These are phyloP conservation scores for Eulemur rufifrons DNA, from an alignment of 2,113 vertebrate species.

Conservation along the genomic window DNA sequence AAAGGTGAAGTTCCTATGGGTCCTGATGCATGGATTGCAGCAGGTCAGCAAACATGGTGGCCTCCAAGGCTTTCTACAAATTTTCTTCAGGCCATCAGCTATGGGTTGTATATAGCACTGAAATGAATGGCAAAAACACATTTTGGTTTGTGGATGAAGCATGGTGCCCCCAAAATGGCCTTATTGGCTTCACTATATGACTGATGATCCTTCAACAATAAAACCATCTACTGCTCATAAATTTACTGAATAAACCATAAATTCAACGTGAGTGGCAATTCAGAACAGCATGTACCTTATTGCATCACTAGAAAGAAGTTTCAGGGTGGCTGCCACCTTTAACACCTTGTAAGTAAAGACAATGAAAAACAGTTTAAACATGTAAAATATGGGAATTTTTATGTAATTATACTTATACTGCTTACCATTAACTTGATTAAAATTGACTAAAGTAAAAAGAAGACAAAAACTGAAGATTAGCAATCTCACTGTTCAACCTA, in stretches of 20 bases:
- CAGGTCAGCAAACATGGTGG: not conserved
- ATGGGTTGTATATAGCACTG: not conserved
- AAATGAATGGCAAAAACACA: not conserved
- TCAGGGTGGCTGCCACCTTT: slow-evolving; percentile 90
- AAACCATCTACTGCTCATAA: slow-evolving; percentile 90
- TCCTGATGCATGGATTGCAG: not conserved
- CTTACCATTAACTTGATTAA: slow-evolving; percentile 47
- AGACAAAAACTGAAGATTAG: not conserved
- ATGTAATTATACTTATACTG: slow-evolving; percentile 55
- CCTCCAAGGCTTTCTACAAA: not conserved
- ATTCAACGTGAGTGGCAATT: slow-evolving; percentile 88
- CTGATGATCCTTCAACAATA: slow-evolving; percentile 90
- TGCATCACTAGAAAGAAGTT: slow-evolving; percentile 94
- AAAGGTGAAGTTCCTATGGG: not conserved
- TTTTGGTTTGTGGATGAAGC: not conserved
- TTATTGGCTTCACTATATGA: slow-evolving; percentile 92
- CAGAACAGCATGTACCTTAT: slow-evolving; percentile 90
- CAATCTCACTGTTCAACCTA: not conserved
- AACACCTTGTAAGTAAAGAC: slow-evolving; percentile 49
- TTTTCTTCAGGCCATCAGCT: not conserved
- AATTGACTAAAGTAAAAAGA: not conserved
- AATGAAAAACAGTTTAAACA: not conserved
- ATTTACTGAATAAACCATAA: slow-evolving; percentile 90
- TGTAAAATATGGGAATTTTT: slow-evolving; percentile 16
- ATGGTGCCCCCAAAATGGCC: not conserved